Evolutionary conservation across 2,113 vertebrate genomes (phyloP), one percentile per base, ranked within the genome.

Genomic region (Aptenodytes patagonicus): DNA sequence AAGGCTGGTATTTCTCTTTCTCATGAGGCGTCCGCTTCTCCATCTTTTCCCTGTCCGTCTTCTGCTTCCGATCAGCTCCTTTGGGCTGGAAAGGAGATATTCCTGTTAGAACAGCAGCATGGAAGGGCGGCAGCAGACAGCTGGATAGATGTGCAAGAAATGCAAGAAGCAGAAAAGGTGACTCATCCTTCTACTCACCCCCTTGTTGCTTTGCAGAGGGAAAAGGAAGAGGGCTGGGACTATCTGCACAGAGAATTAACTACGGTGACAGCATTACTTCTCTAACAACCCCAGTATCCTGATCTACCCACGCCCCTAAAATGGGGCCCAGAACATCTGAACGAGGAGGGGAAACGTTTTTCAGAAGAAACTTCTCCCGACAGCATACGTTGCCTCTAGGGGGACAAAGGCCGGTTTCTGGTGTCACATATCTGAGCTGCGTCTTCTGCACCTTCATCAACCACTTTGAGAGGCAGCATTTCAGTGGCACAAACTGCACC

Each of bases 1-100:
- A 99, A n/a, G 99, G 98, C 68, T 99, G 99, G 81, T 99, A 99
- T 89, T 99, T 99, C 91, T 99, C 99, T 91, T 99, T 99, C 96
- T 99, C 99, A 29, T 99, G 99, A 3, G 99, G 99, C 0, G 99
- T 99, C 61, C 99, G 97, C 97, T 99, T 99, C 95, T 99, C 99
- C 99, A 99, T 99, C 98, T 99, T 99, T 89, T 99, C 99, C 83
- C 99, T 84, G 95, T 99, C 99, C 0, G 99, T 99, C 97, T 99
- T 99, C 98, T 99, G 99, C 90, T 99, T 99, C 95, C 99, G 98
- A 96, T 99, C 99, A 8, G 99, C 99, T 93, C 99, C 99, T 98
- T 99, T 99, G 90, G 99, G 99, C 99, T 99, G 94, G 57, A 96
- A 96, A 51, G 29, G 55, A 72, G 84, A 82, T 3, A 32, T 4